Evolutionary conservation across 2,113 vertebrate species (phyloP), one percentile per base, ranked within the genome.

Genomic region (Tyrannus savana): DNA sequence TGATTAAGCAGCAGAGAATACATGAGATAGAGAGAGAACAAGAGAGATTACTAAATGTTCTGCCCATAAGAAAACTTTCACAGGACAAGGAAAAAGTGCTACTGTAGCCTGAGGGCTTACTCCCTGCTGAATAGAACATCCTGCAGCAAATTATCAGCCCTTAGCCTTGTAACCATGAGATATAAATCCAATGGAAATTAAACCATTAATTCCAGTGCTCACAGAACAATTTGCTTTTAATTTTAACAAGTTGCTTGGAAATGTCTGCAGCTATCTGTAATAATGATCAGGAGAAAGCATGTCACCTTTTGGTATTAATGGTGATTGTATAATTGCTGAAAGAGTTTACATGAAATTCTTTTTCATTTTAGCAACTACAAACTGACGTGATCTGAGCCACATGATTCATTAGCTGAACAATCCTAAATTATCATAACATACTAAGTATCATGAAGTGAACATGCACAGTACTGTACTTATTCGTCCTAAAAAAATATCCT

Each of bases 41-140:
- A 80, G 79, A 76, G 77, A 90, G 39, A 77, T 90, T 92, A 91
- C 87, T 97, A 86, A 74, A 81, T 86, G 59, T 71, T 74, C 76
- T 86, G 46, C 33, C 72, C 47, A 6, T 93, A 95, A 78, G 90
- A 95, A 95, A 96, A 96, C 90, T 95, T 96, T 93, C 94, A 95
- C 80, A 96, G 89, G 83, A 27, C 52, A 92, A 92, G 94, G 83
- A 80, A 90, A 84, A 92, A 71, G 52, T 18, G 3, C 47, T 52
- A 44, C 64, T 55, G 12, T 93, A 93, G 89, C 86, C 93, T 75
- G 63, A 87, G 94, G 91, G 88, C 50, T 95, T 89, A 42, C 27
- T 92, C 59, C 16, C 79, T 77, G 72, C 37, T 88, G 79, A 90
- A 79, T 24, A 90, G 79, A 95, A 52, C 68, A 90, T 74, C 76